phyloP scores from a whole-genome alignment of 1,140 invertebrate species.

The Palaemon carinicauda region DNA sequence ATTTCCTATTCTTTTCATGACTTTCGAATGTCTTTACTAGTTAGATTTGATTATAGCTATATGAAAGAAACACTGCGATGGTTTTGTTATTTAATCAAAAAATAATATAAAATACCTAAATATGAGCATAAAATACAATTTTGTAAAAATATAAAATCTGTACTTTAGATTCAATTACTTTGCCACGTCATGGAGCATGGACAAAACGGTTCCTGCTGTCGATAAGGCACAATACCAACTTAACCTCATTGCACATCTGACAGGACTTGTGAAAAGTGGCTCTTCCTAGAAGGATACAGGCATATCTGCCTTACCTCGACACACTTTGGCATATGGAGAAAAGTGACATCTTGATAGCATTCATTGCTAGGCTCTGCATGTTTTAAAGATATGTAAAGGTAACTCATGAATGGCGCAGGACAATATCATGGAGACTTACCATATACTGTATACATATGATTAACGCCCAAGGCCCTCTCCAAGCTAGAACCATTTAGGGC shows the following conservation, averaged over 20 bases:
- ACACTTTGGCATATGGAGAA: not conserved
- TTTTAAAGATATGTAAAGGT: too few relatives aligned
- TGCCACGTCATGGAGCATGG: not conserved
- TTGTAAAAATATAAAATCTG: too few relatives aligned
- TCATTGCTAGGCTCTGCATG: not conserved
- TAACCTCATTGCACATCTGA: not conserved
- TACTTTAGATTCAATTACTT: not conserved
- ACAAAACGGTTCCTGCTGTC: not conserved
- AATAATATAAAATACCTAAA: too few relatives aligned
- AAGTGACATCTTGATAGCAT: not conserved
- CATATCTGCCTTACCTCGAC: not conserved
- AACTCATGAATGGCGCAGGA: too few relatives aligned
- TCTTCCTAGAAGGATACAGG: not conserved
- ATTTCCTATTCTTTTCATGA: too few relatives aligned
- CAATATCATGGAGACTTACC: too few relatives aligned
- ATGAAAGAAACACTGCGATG: not conserved
- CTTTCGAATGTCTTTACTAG: too few relatives aligned
- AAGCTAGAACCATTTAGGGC: too few relatives aligned
- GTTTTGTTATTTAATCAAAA: not conserved
- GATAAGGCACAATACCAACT: not conserved
- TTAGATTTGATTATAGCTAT: not conserved
- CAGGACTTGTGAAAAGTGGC: not conserved
- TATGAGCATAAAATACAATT: too few relatives aligned
- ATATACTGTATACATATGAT: too few relatives aligned
- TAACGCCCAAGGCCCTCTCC: too few relatives aligned